Evolutionary conservation across 1,140 invertebrate genomes (phyloP).

Genomic region (Leucophenga varia): DNA sequence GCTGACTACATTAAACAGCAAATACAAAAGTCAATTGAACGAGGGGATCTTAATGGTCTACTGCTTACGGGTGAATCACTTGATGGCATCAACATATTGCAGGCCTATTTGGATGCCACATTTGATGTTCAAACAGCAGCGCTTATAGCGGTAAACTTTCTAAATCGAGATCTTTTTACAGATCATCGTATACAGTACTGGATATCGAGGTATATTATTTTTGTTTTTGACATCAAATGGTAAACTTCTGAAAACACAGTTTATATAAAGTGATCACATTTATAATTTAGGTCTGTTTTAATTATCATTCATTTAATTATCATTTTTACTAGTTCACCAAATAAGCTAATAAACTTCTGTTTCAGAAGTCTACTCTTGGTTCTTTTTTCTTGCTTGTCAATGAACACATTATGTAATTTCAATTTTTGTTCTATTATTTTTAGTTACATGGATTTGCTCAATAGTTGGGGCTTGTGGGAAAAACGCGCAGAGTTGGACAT

Average conservation of each 20-base stretch:
- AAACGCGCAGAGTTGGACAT: conserved; percentile 71
- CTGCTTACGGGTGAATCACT: conserved; percentile 77
- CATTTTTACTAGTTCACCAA: too few relatives aligned
- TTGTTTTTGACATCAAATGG: too few relatives aligned
- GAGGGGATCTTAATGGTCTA: conserved; percentile 82
- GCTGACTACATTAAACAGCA: conserved; percentile 75
- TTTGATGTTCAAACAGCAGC: conserved; percentile 91
- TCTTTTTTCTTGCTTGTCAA: not conserved
- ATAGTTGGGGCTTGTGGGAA: conserved; percentile 77
- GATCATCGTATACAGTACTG: conserved; percentile 69
- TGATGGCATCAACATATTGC: conserved; percentile 78
- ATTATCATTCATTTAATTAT: too few relatives aligned
- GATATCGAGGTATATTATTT: conserved; percentile 76
- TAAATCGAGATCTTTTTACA: conserved; percentile 66
- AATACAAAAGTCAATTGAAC: conserved; percentile 68
- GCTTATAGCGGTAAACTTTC: conserved; percentile 75
- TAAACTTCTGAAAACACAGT: not conserved
- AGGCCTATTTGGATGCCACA: conserved; percentile 85
- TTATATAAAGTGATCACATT: too few relatives aligned
- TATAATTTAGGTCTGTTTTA: too few relatives aligned
- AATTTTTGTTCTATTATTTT: too few relatives aligned
- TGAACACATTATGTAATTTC: too few relatives aligned
- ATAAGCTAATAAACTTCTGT: too few relatives aligned
- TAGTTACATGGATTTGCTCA: conserved; percentile 71
- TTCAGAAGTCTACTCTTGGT: not conserved